A percentile compares a stretch with the other conserved stretches of the same genome.
Evolutionary conservation across 2,797 vertebrate species (phyloP).

Genomic region (Phoeniculus purpureus): DNA sequence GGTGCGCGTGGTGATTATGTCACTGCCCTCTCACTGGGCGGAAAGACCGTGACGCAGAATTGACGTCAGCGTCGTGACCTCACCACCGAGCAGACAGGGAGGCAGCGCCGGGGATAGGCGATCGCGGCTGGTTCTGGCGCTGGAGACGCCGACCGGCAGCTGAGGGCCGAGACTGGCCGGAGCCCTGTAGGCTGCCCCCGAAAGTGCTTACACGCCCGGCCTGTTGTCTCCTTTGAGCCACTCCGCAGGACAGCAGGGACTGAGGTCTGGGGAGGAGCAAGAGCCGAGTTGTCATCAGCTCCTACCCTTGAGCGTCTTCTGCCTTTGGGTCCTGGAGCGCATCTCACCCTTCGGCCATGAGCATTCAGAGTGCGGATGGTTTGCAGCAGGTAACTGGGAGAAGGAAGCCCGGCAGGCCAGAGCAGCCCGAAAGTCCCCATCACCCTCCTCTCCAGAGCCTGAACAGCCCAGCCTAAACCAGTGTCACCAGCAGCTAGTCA

Average conservation of each 20-base stretch:
- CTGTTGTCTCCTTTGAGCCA: too few relatives aligned
- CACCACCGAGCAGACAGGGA: neutral
- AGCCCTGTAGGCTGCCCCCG: too few relatives aligned
- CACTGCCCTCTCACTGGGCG: accelerated
- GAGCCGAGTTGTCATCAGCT: neutral
- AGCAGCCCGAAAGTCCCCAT: accelerated
- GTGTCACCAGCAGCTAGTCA: neutral
- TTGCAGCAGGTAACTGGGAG: accelerated
- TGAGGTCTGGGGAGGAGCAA: accelerated
- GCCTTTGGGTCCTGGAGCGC: too few relatives aligned
- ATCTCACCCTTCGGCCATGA: accelerated
- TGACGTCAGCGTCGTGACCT: neutral
- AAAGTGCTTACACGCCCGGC: neutral
- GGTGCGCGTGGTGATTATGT: accelerated
- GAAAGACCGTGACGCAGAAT: accelerated
- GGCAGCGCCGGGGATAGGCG: too few relatives aligned
- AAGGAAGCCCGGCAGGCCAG: neutral
- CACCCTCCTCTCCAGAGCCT: neutral
- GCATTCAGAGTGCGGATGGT: neutral
- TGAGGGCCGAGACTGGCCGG: neutral
- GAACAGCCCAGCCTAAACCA: conserved; percentile 11
- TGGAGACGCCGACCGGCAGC: too few relatives aligned
- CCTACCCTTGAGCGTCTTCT: neutral
- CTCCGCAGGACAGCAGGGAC: neutral
- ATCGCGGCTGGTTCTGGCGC: too few relatives aligned